A percentile compares a stretch with the other conserved stretches of the same genome.
Conservation (phyloP, 1,140 invertebrate species). For the Kradibia gibbosae region DNA sequence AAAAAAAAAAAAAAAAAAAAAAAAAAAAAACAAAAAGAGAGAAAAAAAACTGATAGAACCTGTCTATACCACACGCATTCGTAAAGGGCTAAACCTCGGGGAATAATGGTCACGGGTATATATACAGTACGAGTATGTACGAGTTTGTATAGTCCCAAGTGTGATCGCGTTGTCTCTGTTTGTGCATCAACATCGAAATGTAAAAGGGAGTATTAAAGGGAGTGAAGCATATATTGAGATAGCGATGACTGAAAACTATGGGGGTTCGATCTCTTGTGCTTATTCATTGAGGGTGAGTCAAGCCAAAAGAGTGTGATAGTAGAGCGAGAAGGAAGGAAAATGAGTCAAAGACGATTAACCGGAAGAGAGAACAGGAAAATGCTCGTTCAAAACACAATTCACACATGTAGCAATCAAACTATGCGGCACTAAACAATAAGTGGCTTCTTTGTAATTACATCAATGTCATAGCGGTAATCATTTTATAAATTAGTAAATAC, state of each 20-base stretch:
- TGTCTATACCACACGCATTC: neutral
- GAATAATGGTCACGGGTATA: neutral
- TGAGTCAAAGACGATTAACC: neutral
- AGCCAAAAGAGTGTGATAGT: neutral
- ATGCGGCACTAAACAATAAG: neutral
- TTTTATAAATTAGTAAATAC: neutral
- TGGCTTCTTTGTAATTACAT: neutral
- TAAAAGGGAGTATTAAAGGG: neutral
- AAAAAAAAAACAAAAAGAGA: neutral
- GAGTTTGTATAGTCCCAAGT: neutral
- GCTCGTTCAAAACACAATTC: neutral
- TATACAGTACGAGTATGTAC: neutral
- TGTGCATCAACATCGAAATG: neutral
- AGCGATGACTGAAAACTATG: neutral
- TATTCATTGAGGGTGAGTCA: neutral
- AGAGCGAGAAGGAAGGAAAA: neutral
- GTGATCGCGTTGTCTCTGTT: conserved; percentile 31
- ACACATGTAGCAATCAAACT: neutral
- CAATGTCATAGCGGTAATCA: neutral
- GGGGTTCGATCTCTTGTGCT: neutral
- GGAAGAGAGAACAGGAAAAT: conserved; percentile 4
- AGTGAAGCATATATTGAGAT: conserved; percentile 6
- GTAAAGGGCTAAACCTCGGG: neutral
- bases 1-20: neutral
- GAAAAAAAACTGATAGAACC: neutral